phyloP scores from a whole-genome alignment of 2,888 invertebrate genomes.

The Agriopis aurantiaria region DNA sequence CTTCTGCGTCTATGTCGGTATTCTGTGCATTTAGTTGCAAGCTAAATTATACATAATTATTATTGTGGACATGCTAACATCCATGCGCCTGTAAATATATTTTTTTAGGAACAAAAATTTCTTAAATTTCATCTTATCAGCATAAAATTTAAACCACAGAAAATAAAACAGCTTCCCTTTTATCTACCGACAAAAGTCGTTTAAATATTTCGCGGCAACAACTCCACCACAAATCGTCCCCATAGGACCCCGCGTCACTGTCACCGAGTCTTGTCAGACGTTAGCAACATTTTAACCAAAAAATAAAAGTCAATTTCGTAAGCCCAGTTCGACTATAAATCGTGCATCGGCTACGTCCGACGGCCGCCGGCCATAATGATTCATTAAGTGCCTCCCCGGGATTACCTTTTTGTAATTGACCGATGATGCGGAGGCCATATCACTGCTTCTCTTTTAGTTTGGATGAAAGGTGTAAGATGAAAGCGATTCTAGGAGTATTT shows the following conservation, averaged over 20 bases:
- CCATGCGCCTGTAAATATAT: no score
- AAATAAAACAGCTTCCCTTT: slow-evolving; percentile 27
- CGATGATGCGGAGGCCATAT: slow-evolving; percentile 83
- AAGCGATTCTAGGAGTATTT: slow-evolving; percentile 33
- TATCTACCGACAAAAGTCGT: slow-evolving; percentile 38
- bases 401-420: slow-evolving; percentile 86
- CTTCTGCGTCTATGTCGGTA: no score
- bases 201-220: slow-evolving; percentile 43
- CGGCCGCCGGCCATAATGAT: slow-evolving; percentile 80
- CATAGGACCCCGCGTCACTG: slow-evolving; percentile 43
- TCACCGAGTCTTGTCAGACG: slow-evolving; percentile 46
- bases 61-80: no score
- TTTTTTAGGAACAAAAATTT: neutral
- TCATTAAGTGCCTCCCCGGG: slow-evolving; percentile 85
- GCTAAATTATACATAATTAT: no score
- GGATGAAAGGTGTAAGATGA: slow-evolving; percentile 49
- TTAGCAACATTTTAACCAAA: slow-evolving; percentile 48
- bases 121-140: neutral
- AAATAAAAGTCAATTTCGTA: slow-evolving; percentile 56
- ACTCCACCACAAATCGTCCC: slow-evolving; percentile 47
- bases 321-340: slow-evolving; percentile 70
- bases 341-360: slow-evolving; percentile 68
- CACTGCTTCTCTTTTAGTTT: slow-evolving; percentile 77
- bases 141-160: neutral
- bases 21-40: no score